Evolutionary conservation across 2,797 vertebrate genomes (phyloP), one percentile per base, ranked within the genome.

Genomic region (Lutjanus campechanus): DNA sequence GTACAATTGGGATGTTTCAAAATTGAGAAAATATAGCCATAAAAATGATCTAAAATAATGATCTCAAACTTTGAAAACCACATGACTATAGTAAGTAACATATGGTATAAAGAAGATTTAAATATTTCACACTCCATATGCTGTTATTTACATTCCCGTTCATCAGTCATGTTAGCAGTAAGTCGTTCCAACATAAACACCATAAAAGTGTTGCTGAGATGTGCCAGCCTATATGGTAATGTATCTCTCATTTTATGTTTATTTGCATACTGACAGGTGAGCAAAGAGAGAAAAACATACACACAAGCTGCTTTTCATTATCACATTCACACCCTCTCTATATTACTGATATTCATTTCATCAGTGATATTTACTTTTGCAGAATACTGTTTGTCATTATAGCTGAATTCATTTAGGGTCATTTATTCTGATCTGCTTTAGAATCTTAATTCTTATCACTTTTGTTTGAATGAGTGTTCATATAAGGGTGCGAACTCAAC

Each of bases 211-310:
- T 0, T 29, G 29, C 17, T 65, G 9, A 65, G 55, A 50, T 46
- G 8, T 4, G 0, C 12, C 15, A 43, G 16, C 17, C 11, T 49
- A 11, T 40, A 43, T 17, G 25, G 25, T 4, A 61, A 65, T 17
- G 36, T 44, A 25, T 29, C 17, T 44, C 61, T 46, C 54, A 50
- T 41, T 82, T 81, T 53, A 46, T 9, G 13, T 60, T 25, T 20
- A 76, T 87, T 80, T 81, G 56, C 75, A 83, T 72, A 65, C 46
- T 66, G 61, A 62, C 76, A 67, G 69, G 55, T 67, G n/a, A 56
- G 44, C 46, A 44, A 17, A 55, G n/a, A 51, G 15, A 53, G 4
- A 47, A 63, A 79, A 60, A 67, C n/a, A 63, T 8, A 19, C 43
- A 77, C 75, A 50, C 67, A 56, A 5, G n/a, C 50, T 81, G 66